Evolutionary conservation across 2,797 vertebrate genomes (phyloP).

Genomic region (Oreonectes daqikongensis): DNA sequence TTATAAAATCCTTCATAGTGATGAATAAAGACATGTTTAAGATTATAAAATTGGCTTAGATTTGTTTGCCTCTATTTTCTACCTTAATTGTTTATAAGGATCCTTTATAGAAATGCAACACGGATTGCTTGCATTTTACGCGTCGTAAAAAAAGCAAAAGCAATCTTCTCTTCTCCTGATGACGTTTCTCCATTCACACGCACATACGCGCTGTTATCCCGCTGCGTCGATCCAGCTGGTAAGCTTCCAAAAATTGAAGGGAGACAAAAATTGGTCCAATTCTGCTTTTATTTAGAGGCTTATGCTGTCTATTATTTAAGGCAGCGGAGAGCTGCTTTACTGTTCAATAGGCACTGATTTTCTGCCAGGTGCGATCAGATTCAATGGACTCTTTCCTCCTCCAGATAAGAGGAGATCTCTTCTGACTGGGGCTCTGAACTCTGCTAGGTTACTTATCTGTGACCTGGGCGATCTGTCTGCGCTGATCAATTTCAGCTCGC

Average conservation of each 20-base stretch:
- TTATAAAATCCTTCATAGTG: conserved; percentile 28
- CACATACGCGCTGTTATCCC: conserved; percentile 35
- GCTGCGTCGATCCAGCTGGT: conserved; percentile 39
- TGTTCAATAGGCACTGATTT: conserved; percentile 84
- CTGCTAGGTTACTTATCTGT: conserved; percentile 82
- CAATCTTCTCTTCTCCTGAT: conserved; percentile 37
- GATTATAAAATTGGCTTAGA: conserved; percentile 25
- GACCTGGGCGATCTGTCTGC: conserved; percentile 83
- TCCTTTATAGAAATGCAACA: neutral
- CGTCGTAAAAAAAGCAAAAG: conserved; percentile 28
- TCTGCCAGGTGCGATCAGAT: conserved; percentile 87
- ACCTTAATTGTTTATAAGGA: too few species aligned
- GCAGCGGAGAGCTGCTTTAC: conserved; percentile 66
- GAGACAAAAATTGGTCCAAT: conserved; percentile 67
- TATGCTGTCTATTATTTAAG: conserved; percentile 74
- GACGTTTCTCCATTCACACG: conserved; percentile 45
- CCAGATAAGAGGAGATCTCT: conserved; percentile 81
- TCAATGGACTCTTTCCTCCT: conserved; percentile 77
- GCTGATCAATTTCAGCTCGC: conserved; percentile 85
- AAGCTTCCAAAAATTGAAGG: conserved; percentile 50
- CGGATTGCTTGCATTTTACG: conserved; percentile 9
- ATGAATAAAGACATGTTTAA: conserved; percentile 32
- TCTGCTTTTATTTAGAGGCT: conserved; percentile 71
- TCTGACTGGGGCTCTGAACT: conserved; percentile 88
- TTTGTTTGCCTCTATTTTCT: conserved; percentile 9